Evolutionary conservation across 2,888 invertebrate genomes (phyloP).

Genomic region (Serrognathus titanus): DNA sequence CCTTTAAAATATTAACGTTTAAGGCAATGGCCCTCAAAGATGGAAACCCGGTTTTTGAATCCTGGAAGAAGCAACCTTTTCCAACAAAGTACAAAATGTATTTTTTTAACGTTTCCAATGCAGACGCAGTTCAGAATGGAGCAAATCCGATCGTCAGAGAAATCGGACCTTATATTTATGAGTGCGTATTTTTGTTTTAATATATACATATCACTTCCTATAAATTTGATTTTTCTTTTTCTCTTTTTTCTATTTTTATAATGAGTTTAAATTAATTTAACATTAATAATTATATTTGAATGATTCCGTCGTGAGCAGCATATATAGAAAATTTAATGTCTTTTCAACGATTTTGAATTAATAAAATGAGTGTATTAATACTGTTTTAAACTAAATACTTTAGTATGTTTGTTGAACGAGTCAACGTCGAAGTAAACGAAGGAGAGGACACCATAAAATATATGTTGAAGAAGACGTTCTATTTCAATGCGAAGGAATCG

Average conservation of each 20-base stretch:
- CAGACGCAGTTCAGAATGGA: constrained; percentile 54
- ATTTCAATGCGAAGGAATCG: constrained; percentile 54
- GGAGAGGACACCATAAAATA: constrained; percentile 58
- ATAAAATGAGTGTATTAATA: neutral
- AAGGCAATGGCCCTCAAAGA: constrained; percentile 50
- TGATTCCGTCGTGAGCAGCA: too few relatives aligned
- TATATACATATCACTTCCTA: too few relatives aligned
- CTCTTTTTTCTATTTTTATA: too few relatives aligned
- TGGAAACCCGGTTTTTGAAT: constrained; percentile 54
- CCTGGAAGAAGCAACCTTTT: constrained; percentile 59
- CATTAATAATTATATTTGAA: neutral
- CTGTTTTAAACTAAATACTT: constrained; percentile 1
- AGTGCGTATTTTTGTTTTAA: constrained; percentile 48
- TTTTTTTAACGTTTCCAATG: constrained; percentile 60
- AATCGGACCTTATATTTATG: constrained; percentile 62
- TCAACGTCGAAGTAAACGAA: constrained; percentile 37
- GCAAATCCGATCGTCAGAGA: constrained; percentile 56
- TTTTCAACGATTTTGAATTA: neutral
- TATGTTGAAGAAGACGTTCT: constrained; percentile 51
- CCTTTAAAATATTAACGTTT: neutral
- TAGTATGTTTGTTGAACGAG: constrained; percentile 32
- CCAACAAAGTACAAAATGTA: constrained; percentile 56
- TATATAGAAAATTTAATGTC: too few relatives aligned
- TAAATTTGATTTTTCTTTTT: too few relatives aligned
- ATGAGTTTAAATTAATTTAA: neutral